Evolutionary conservation across 1,140 invertebrate genomes (phyloP).

Genomic region (Scaptodrosophila lebanonensis): DNA sequence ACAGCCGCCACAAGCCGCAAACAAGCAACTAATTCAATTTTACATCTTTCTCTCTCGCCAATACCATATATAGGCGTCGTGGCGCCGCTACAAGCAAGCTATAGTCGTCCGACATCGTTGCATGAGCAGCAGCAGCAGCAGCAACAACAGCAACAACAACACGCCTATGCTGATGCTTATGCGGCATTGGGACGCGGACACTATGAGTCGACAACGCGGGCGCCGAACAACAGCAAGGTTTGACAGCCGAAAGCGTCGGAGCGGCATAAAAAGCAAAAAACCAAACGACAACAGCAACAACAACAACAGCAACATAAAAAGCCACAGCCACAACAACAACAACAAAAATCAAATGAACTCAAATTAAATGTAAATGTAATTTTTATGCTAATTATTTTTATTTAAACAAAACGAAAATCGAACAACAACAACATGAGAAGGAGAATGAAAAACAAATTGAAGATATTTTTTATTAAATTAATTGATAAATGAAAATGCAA

Average conservation of each 20-base stretch:
- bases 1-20: too few species aligned
- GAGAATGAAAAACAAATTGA: slow-evolving; percentile 34
- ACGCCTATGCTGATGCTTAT: slow-evolving; percentile 79
- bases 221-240: slow-evolving; percentile 78
- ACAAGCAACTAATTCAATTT: too few species aligned
- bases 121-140: slow-evolving; percentile 79
- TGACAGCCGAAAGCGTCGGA: slow-evolving; percentile 77
- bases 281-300: slow-evolving; percentile 39
- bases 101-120: slow-evolving; percentile 78
- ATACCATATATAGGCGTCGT: slow-evolving; percentile 80
- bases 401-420: slow-evolving; percentile 57
- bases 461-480: slow-evolving; percentile 68
- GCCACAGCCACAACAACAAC: slow-evolving; percentile 50
- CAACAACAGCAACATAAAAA: slow-evolving; percentile 40
- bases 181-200: slow-evolving; percentile 81
- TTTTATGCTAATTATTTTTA: slow-evolving; percentile 77
- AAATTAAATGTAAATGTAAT: slow-evolving; percentile 77
- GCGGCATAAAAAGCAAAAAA: slow-evolving; percentile 53
- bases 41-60: too few species aligned
- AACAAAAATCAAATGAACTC: slow-evolving; percentile 77
- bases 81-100: slow-evolving; percentile 80
- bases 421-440: slow-evolving; percentile 12
- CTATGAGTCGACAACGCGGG: slow-evolving; percentile 77
- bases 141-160: slow-evolving; percentile 72
- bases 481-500: slow-evolving; percentile 54